Percentiles rank a stretch among this genome's conserved stretches.
These are phyloP conservation scores for Coluber constrictor DNA, from an alignment of 2,797 vertebrate genomes.

Conservation along the genomic window DNA sequence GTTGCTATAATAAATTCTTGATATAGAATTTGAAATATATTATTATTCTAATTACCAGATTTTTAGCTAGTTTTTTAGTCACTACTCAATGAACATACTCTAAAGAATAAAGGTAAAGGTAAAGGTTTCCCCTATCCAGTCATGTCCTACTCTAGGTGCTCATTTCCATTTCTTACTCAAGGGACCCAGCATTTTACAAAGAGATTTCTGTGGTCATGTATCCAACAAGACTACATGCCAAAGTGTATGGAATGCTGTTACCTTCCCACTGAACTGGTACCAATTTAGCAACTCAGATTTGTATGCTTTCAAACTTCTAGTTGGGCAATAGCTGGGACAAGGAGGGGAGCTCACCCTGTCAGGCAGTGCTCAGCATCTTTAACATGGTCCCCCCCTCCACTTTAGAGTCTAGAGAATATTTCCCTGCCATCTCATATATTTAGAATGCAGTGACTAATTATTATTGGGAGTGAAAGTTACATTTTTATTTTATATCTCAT, in stretches of 20 bases:
- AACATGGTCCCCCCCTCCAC: neutral
- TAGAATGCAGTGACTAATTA: neutral
- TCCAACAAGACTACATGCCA: neutral
- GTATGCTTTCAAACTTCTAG: too few species aligned
- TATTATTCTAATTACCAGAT: too few species aligned
- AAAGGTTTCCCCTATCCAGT: too few species aligned
- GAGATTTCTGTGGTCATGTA: too few species aligned
- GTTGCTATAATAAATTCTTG: too few species aligned
- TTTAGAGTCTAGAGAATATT: neutral
- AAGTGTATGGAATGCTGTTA: neutral
- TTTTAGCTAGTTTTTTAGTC: too few species aligned
- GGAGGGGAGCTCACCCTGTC: neutral
- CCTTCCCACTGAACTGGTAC: neutral
- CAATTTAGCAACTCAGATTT: neutral
- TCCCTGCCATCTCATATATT: neutral
- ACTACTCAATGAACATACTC: too few species aligned
- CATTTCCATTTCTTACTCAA: too few species aligned
- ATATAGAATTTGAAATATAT: too few species aligned
- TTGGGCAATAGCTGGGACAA: neutral
- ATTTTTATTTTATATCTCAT: neutral
- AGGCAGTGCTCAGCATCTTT: neutral
- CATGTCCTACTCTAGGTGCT: too few species aligned
- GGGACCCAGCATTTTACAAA: too few species aligned
- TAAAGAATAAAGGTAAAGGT: too few species aligned
- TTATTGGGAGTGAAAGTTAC: neutral